phyloP scores from a whole-genome alignment of 2,888 invertebrate genomes.

The Orchesella flavescens region DNA sequence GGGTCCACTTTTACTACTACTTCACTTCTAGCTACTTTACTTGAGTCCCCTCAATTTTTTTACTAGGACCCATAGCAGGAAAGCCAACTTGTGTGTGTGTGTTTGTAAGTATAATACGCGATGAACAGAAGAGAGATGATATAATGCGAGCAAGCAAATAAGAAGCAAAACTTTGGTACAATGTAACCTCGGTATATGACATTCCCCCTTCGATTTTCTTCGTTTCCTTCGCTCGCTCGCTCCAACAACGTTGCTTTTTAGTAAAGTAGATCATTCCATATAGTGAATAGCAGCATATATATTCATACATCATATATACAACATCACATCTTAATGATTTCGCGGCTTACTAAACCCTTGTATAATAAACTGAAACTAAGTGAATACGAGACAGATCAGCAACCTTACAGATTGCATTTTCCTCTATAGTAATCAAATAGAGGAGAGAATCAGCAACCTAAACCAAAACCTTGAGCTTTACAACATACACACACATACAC shows the following conservation, averaged over 20 bases:
- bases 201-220: conserved; percentile 37
- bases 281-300: conserved; percentile 2
- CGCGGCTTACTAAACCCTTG: conserved; percentile 33
- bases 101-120: not conserved
- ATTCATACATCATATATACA: conserved; percentile 5
- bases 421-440: conserved; percentile 40
- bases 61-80: conserved; percentile 30
- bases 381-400: conserved; percentile 14
- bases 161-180: not conserved
- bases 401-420: conserved; percentile 45
- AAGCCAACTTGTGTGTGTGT: not conserved
- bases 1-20: conserved; percentile 41
- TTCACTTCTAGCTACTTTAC: conserved; percentile 28
- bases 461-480: conserved; percentile 5
- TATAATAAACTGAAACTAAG: conserved; percentile 18
- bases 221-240: conserved; percentile 10
- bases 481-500: not conserved
- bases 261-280: conserved; percentile 18
- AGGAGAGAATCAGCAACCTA: conserved; percentile 18
- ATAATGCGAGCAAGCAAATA: conserved; percentile 24
- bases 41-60: conserved; percentile 26
- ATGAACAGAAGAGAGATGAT: conserved; percentile 12
- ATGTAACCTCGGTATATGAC: conserved; percentile 11
- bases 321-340: conserved; percentile 16
- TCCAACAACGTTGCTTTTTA: conserved; percentile 11